These are phyloP conservation scores for Agraylea sexmaculata DNA, from an alignment of 1,140 invertebrate species.

Conservation along the genomic window DNA sequence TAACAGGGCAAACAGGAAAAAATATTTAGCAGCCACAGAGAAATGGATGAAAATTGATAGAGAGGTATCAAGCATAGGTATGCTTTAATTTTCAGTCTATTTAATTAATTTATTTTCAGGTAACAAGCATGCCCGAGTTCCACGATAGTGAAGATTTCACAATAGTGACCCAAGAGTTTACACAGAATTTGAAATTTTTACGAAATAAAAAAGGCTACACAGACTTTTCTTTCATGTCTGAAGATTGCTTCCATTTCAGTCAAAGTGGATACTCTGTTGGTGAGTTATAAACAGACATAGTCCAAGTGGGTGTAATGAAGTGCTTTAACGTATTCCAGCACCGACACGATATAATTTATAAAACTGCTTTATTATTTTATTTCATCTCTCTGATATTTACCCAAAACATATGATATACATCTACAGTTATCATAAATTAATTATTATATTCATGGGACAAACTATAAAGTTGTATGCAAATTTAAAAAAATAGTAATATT, in stretches of 20 bases:
- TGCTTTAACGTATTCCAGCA: too few species aligned
- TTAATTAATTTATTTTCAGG: slow-evolving; percentile 10
- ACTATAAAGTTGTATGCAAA: too few species aligned
- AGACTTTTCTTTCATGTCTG: slow-evolving; percentile 49
- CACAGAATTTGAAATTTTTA: slow-evolving; percentile 31
- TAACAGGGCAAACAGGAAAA: slow-evolving; percentile 4
- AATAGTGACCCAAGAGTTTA: slow-evolving; percentile 47
- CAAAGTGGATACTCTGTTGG: slow-evolving; percentile 48
- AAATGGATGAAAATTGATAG: slow-evolving; percentile 12
- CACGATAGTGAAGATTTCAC: slow-evolving; percentile 48
- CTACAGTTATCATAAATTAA: too few species aligned
- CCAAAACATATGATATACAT: too few species aligned
- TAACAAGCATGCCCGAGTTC: slow-evolving; percentile 34
- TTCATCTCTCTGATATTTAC: too few species aligned
- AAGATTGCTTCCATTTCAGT: slow-evolving; percentile 63
- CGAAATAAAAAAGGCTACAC: slow-evolving; percentile 26
- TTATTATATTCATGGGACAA: too few species aligned
- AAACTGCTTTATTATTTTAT: too few species aligned
- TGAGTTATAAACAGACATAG: too few species aligned
- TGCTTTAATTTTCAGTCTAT: neutral
- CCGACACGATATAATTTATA: too few species aligned
- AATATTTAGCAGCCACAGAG: slow-evolving; percentile 4
- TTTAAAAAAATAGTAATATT: too few species aligned
- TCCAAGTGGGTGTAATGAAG: too few species aligned
- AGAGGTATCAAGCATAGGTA: slow-evolving; percentile 10